A percentile compares a stretch with the other conserved stretches of the same genome.
These are phyloP conservation scores for Drosophila paulistorum DNA, from an alignment of 1,140 invertebrate species.

Conservation along the genomic window DNA sequence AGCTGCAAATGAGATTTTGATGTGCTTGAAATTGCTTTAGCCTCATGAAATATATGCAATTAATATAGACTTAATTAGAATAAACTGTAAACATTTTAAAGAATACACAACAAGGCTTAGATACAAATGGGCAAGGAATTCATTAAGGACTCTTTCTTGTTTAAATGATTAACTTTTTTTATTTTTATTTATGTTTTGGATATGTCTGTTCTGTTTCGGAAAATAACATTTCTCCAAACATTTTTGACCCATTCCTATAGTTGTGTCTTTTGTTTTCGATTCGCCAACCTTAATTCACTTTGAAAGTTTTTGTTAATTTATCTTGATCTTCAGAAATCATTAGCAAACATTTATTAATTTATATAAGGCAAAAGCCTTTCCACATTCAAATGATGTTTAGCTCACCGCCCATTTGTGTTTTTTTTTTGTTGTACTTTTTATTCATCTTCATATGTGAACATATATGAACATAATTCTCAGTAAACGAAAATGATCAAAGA, in stretches of 20 bases:
- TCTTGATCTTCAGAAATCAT: neutral
- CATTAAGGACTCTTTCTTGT: too few relatives aligned
- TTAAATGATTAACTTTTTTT: too few relatives aligned
- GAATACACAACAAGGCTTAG: neutral
- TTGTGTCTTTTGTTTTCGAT: too few relatives aligned
- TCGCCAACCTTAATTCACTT: too few relatives aligned
- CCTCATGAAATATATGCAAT: neutral
- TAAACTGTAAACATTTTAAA: neutral
- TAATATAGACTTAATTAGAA: neutral
- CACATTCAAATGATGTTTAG: slow-evolving; percentile 6
- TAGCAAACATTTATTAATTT: slow-evolving; percentile 3
- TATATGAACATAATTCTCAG: slow-evolving; percentile 1
- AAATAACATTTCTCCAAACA: too few relatives aligned
- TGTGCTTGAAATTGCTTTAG: slow-evolving; percentile 20
- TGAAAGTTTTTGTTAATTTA: neutral
- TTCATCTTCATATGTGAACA: slow-evolving; percentile 11
- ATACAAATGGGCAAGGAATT: too few relatives aligned
- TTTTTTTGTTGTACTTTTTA: slow-evolving; percentile 16
- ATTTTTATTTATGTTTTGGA: too few relatives aligned
- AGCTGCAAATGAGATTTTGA: slow-evolving; percentile 22
- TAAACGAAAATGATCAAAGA: slow-evolving; percentile 20
- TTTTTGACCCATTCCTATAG: too few relatives aligned
- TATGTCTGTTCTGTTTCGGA: too few relatives aligned
- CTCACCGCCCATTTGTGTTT: neutral
- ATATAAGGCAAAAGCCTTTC: neutral